phyloP scores from a whole-genome alignment of 2,797 vertebrate genomes.

The Propithecus perrieri region DNA sequence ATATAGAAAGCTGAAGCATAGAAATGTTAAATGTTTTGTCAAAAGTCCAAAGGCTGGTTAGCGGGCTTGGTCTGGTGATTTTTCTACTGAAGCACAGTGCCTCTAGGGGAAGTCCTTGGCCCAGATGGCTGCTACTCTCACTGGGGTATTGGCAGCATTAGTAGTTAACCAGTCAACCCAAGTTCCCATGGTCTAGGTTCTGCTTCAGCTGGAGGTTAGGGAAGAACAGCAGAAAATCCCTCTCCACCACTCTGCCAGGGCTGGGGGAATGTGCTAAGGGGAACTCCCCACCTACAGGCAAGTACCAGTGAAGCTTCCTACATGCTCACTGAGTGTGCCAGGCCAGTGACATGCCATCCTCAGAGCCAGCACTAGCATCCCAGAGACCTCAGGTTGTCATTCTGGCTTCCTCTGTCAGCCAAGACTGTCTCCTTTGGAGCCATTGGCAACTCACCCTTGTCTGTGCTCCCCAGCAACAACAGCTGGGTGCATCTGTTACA shows the following conservation, averaged over 20 bases:
- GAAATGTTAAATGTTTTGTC: not conserved
- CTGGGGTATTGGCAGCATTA: not conserved
- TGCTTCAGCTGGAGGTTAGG: not conserved
- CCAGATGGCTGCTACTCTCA: not conserved
- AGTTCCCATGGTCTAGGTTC: not conserved
- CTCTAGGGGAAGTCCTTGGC: constrained; percentile 38
- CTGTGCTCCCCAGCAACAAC: not conserved
- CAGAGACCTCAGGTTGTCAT: not conserved
- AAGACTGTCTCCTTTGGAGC: not conserved
- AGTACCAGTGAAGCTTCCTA: not conserved
- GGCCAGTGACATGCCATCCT: not conserved
- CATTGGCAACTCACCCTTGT: not conserved
- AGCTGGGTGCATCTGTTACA: constrained; percentile 58
- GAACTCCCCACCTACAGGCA: constrained; percentile 6
- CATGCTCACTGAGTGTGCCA: not conserved
- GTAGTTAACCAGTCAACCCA: not conserved
- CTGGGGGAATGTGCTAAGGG: constrained; percentile 30
- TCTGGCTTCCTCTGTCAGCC: not conserved
- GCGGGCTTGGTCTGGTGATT: not conserved
- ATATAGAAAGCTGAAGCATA: constrained; percentile 32
- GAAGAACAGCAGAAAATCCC: constrained; percentile 22
- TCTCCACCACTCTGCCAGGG: not conserved
- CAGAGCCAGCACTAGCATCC: not conserved
- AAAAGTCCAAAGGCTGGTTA: constrained; percentile 3
- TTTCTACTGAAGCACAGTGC: not conserved